Evolutionary conservation across 2,888 invertebrate species (phyloP), one percentile per base, ranked within the genome.

Genomic region (Steinernema carpocapsae): DNA sequence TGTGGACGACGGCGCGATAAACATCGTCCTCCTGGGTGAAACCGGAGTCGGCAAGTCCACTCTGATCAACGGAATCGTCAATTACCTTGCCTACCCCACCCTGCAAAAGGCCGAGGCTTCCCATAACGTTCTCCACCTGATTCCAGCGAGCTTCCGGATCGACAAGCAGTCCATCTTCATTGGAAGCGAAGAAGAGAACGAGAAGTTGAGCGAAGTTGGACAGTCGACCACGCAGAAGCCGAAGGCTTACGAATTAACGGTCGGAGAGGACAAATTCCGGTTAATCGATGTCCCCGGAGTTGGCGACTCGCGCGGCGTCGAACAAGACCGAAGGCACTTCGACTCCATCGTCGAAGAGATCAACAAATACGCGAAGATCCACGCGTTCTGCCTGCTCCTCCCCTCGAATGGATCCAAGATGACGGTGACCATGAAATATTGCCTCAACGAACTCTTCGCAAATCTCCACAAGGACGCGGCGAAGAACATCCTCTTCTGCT

Each of bases 401-500:
- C 78, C 78, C 70, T 76, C 83, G 6, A 79, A 81, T 70, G 56
- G 73, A 12, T 22, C 76, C 14, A 72, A 76, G 14, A 32, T 78
- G 4, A 80, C 76, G 3, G 42, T 75, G 4, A 56, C 70, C 12
- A 83, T 83, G 74, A 52, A 78, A 32, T 85, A 76, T 51, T 84
- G 83, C 76, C 71, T 84, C 71, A 73, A 77, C 22, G 79, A 85
- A 70, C 52, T 84, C 10, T 71, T 84, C 32, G 72, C 76, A 0
- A 73, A 85, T 42, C 74, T 84, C 46, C 80, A 85, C 56, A 72
- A 72, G 26, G 73, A 72, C 29, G 83, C 82, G 14, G 73, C 75
- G 10, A 48, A 75, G 24, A 84, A 85, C 72, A 83, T 84, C 24
- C 52, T 81, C 6, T 84, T 84, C 72, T 73, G 76, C 19, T 84